phyloP scores from a whole-genome alignment of 2,888 invertebrate species.

The Gymnoscelis rufifasciata region DNA sequence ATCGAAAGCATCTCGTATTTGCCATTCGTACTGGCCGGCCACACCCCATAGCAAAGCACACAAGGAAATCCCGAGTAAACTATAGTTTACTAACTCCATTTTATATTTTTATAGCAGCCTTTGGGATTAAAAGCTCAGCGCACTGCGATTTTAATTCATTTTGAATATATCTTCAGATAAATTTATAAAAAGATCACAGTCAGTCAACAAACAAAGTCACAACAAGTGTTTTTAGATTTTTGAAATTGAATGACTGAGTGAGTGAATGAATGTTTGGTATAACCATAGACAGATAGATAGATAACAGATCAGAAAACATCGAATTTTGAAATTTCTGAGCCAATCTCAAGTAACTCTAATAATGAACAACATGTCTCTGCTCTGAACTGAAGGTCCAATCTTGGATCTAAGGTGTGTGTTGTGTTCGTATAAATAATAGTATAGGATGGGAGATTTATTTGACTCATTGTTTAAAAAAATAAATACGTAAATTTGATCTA shows the following conservation, averaged over 20 bases:
- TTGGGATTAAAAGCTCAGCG: slow-evolving; percentile 12
- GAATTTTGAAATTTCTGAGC: too few species aligned
- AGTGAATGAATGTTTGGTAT: background rate
- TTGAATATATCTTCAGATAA: slow-evolving; percentile 1
- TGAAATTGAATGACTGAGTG: slow-evolving; percentile 1
- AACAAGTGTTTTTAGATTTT: slow-evolving; percentile 11
- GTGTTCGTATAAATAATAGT: too few species aligned
- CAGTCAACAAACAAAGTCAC: background rate
- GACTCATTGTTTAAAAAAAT: too few species aligned
- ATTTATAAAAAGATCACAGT: background rate
- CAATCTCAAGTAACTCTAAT: too few species aligned
- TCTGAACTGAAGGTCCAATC: too few species aligned
- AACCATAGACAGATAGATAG: background rate
- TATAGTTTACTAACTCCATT: slow-evolving; percentile 58
- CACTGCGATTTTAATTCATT: slow-evolving; percentile 23
- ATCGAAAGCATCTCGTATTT: slow-evolving; percentile 92
- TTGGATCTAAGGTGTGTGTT: too few species aligned
- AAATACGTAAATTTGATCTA: too few species aligned
- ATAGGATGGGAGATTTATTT: too few species aligned
- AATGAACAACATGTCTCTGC: too few species aligned
- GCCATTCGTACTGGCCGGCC: slow-evolving; percentile 95
- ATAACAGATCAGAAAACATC: too few species aligned
- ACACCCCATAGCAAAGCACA: slow-evolving; percentile 80
- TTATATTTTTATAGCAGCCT: slow-evolving; percentile 25
- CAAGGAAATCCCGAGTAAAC: slow-evolving; percentile 56